Evolutionary conservation across 2,888 invertebrate species (phyloP).

Genomic region (Hipparchia sbordonii): DNA sequence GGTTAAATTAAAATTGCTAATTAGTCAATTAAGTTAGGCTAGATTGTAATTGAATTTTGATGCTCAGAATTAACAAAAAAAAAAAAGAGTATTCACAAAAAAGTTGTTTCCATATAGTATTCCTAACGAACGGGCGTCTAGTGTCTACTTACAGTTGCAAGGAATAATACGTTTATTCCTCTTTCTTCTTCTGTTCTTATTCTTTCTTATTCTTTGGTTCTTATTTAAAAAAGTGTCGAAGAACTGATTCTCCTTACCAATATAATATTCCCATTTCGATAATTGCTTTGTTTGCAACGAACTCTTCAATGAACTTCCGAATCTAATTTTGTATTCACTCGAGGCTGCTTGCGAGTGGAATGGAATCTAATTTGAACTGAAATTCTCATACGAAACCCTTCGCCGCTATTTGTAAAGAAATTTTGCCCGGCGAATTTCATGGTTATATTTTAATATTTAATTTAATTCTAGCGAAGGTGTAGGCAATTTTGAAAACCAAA

Average conservation of each 20-base stretch:
- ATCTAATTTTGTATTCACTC: constrained; percentile 26
- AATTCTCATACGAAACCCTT: constrained; percentile 14
- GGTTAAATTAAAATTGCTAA: too few species aligned
- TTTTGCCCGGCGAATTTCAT: neutral
- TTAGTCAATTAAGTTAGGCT: too few species aligned
- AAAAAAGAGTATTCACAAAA: too few species aligned
- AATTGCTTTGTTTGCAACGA: constrained; percentile 5
- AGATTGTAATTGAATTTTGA: too few species aligned
- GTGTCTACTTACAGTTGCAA: too few species aligned
- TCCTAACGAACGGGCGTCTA: too few species aligned
- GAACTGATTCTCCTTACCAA: neutral
- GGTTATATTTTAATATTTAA: neutral
- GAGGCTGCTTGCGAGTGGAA: constrained; percentile 24
- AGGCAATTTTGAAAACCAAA: neutral
- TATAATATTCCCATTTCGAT: constrained; percentile 1
- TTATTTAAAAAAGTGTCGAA: too few species aligned
- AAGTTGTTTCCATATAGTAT: too few species aligned
- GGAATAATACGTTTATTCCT: too few species aligned
- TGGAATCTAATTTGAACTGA: constrained; percentile 27
- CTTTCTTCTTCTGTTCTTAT: too few species aligned
- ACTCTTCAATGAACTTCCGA: constrained; percentile 19
- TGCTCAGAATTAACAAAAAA: too few species aligned
- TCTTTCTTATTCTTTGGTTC: too few species aligned
- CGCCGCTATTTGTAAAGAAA: constrained; percentile 15
- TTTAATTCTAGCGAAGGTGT: neutral